phyloP scores from a whole-genome alignment of 2,113 vertebrate genomes.

The Camelus bactrianus region DNA sequence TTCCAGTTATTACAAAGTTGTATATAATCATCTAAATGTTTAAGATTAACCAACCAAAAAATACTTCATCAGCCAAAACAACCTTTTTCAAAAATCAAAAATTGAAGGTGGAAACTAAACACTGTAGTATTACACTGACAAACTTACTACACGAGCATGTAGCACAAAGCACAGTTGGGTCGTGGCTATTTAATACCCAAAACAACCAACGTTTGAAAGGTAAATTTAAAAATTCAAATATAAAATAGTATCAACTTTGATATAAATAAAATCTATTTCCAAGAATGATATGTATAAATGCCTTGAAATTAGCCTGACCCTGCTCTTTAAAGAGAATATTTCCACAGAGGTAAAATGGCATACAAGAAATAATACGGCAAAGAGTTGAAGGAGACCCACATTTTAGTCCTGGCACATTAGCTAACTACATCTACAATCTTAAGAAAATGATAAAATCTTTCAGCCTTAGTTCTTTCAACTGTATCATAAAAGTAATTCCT shows the following conservation, averaged over 20 bases:
- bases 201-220: neutral
- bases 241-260: neutral
- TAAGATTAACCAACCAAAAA: neutral
- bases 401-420: neutral
- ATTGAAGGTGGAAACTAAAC: neutral
- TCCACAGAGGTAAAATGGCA: neutral
- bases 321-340: neutral
- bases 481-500: neutral
- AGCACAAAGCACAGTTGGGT: neutral
- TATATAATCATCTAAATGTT: neutral
- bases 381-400: neutral
- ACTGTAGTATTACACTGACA: neutral
- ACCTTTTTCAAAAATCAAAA: neutral
- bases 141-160: neutral
- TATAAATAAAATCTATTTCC: conserved; percentile 1
- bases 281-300: neutral
- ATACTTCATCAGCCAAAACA: neutral
- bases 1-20: neutral
- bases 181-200: neutral
- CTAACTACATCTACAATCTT: neutral
- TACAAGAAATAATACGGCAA: neutral
- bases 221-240: conserved; percentile 45
- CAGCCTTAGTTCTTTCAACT: neutral
- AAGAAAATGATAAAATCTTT: neutral
- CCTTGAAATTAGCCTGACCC: neutral